These are phyloP conservation scores for Dryadula phaetusa DNA, from an alignment of 2,888 invertebrate genomes.

Conservation along the genomic window DNA sequence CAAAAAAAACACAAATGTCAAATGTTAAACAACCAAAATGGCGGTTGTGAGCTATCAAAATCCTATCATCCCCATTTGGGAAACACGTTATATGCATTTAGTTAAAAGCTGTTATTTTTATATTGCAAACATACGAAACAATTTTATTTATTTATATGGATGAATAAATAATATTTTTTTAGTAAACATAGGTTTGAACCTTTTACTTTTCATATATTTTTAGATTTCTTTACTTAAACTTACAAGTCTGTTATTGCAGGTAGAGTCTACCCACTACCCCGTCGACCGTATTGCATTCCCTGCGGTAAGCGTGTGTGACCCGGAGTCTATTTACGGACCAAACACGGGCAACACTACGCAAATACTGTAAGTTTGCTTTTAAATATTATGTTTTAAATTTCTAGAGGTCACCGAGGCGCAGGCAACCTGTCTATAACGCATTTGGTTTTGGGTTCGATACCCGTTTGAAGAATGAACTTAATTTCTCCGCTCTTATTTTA, in stretches of 20 bases:
- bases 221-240: conserved; percentile 14
- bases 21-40: too few species aligned
- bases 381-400: background rate
- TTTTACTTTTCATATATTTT: background rate
- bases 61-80: too few species aligned
- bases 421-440: background rate
- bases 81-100: too few species aligned
- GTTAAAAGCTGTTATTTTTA: too few species aligned
- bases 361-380: conserved; percentile 70
- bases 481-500: too few species aligned
- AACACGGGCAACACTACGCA: conserved; percentile 60
- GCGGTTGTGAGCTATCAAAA: too few species aligned
- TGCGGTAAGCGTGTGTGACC: conserved; percentile 65
- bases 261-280: conserved; percentile 70
- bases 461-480: too few species aligned
- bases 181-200: background rate
- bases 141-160: too few species aligned
- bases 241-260: conserved; percentile 53
- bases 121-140: too few species aligned
- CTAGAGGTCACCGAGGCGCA: background rate
- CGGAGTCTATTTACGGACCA: conserved; percentile 60
- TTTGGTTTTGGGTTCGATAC: too few species aligned
- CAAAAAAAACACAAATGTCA: too few species aligned
- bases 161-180: too few species aligned
- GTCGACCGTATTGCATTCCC: conserved; percentile 66